Evolutionary conservation across 1,140 invertebrate genomes (phyloP).

Genomic region (Delia radicum): DNA sequence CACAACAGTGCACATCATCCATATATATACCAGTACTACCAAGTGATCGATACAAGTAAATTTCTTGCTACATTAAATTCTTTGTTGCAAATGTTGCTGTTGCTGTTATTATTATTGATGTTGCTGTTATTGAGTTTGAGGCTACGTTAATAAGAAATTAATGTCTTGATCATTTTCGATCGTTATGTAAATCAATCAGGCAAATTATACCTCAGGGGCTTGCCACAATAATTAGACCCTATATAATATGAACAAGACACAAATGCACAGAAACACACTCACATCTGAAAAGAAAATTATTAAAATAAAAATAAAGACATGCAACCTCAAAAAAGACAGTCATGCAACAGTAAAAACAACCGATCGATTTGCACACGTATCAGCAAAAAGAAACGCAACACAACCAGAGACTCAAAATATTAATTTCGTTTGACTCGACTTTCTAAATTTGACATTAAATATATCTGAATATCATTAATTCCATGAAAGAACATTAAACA

Average conservation of each 20-base stretch:
- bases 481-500: too few relatives aligned
- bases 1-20: neutral
- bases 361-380: constrained; percentile 19
- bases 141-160: constrained; percentile 56
- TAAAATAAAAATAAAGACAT: constrained; percentile 7
- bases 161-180: constrained; percentile 57
- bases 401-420: too few relatives aligned
- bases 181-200: constrained; percentile 57
- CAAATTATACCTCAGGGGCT: constrained; percentile 56
- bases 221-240: constrained; percentile 56
- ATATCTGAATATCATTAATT: too few relatives aligned
- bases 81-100: constrained; percentile 1
- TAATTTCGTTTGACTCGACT: too few relatives aligned
- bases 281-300: neutral
- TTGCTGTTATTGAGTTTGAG: constrained; percentile 25
- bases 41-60: neutral
- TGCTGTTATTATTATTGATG: neutral
- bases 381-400: neutral
- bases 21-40: neutral
- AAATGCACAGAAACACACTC: neutral
- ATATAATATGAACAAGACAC: constrained; percentile 21
- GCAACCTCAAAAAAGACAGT: neutral
- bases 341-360: constrained; percentile 10
- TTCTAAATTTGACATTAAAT: too few relatives aligned
- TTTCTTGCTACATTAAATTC: neutral